Evolutionary conservation across 2,797 vertebrate species (phyloP), one percentile per base, ranked within the genome.

Genomic region (Sciaenops ocellatus): DNA sequence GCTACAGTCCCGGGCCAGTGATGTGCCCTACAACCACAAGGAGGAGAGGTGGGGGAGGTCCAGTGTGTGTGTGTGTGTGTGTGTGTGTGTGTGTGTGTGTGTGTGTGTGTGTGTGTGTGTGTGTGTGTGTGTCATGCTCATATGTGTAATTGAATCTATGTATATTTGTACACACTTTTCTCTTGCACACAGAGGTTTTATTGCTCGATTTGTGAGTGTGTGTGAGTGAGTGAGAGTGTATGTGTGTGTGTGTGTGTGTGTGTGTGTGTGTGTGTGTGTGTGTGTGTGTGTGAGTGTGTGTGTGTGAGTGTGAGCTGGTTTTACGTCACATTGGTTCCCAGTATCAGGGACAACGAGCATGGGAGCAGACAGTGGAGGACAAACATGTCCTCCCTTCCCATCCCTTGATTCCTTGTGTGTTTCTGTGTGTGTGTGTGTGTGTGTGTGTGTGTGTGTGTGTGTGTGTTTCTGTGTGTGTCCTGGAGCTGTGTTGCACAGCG

Each of bases 11-110:
- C 76, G 46, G 87, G 79, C 87, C 78, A 22, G 66, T 94, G 94
- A 94, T 89, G 87, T 93, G 94, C 86, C 94, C 92, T 85, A 51
- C 65, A 93, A 93, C 89, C 51, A 61, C 81, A 69, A 77, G 67
- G 80, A 81, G 59, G 22, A 47, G 57, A 57, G 66, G 73, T 52
- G 76, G 76, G 76, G 80, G 68, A 55, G 55, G 70, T 78, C 26
- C 48, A 6, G 61, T 62, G 68, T 71, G 67, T 69, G 80, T 68
- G 52, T 59, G 60, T 59, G 73, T 82, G 57, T 73, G 34, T 54
- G 62, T 78, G 56, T 68, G 41, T 72, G 55, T 64, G 22, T 69
- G 28, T 73, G 61, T 67, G 30, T 67, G 48, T 55, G 41, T 56
- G 68, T 38, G 65, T 30, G 34, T 55, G 52, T 56, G 54, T 60